Conservation (phyloP, 2,113 vertebrate species). For the Genyomyrus donnyi region DNA sequence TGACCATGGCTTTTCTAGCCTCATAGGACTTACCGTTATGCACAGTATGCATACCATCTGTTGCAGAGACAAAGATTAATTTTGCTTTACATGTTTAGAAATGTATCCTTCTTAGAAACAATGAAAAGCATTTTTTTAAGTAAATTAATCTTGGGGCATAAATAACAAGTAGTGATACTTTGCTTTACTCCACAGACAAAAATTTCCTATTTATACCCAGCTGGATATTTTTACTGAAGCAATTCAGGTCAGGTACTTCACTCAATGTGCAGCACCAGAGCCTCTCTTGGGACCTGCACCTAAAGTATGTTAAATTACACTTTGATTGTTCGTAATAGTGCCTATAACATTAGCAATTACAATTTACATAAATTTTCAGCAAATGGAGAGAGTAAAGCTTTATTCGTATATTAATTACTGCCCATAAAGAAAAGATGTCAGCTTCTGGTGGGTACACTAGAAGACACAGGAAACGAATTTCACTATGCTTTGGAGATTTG, state of each 20-base stretch:
- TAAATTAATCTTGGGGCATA: background rate
- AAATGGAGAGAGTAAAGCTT: background rate
- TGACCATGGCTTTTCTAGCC: conserved; percentile 6
- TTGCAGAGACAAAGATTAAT: background rate
- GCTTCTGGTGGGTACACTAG: background rate
- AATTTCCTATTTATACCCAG: background rate
- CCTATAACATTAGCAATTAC: background rate
- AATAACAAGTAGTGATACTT: background rate
- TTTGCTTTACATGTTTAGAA: background rate
- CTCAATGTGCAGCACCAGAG: background rate
- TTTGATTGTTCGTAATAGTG: background rate
- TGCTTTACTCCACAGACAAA: background rate
- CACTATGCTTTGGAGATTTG: background rate
- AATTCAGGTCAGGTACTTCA: background rate
- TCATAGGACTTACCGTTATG: conserved; percentile 1
- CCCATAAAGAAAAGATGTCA: background rate
- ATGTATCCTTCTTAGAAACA: background rate
- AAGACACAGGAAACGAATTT: background rate
- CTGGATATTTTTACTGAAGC: background rate
- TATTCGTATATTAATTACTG: background rate
- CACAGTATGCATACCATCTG: conserved; percentile 15
- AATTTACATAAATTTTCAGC: background rate
- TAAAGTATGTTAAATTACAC: background rate
- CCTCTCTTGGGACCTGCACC: background rate
- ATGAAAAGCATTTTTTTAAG: background rate